Evolutionary conservation across 2,888 invertebrate species (phyloP).

Genomic region (Seira ritae): DNA sequence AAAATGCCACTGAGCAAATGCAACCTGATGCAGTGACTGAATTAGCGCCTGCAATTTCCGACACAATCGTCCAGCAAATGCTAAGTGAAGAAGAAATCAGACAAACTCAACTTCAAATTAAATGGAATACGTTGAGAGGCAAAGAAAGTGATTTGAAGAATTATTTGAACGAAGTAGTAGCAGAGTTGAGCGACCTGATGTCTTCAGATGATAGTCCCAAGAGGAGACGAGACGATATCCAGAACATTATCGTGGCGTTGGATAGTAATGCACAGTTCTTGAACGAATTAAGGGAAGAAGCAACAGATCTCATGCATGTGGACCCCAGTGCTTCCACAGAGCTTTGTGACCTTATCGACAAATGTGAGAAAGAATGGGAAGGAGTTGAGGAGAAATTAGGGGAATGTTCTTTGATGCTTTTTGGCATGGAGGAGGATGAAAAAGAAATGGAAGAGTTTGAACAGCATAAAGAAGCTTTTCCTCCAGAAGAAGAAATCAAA

Average conservation of each 20-base stretch:
- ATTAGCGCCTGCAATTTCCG: too few species aligned
- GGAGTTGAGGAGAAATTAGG: not conserved
- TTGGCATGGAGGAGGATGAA: not conserved
- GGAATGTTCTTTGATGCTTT: not conserved
- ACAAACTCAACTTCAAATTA: not conserved
- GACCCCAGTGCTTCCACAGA: too few species aligned
- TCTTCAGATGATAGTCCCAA: not conserved
- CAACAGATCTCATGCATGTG: too few species aligned
- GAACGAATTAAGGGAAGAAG: too few species aligned
- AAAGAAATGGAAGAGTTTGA: not conserved
- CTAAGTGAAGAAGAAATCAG: not conserved
- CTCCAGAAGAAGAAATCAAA: not conserved
- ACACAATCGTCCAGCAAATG: too few species aligned
- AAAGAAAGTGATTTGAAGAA: conserved; percentile 38
- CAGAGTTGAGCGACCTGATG: conserved; percentile 36
- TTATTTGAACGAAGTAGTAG: conserved; percentile 44
- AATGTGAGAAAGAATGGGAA: too few species aligned
- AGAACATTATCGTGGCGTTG: not conserved
- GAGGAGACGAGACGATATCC: not conserved
- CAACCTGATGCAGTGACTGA: too few species aligned
- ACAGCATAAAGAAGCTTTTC: not conserved
- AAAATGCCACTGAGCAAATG: too few species aligned
- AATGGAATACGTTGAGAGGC: too few species aligned
- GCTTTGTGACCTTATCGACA: too few species aligned
- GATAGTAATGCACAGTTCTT: too few species aligned